phyloP scores from a whole-genome alignment of 53 echinoderm and acorn worm genomes.

The Holothuria leucospilota region DNA sequence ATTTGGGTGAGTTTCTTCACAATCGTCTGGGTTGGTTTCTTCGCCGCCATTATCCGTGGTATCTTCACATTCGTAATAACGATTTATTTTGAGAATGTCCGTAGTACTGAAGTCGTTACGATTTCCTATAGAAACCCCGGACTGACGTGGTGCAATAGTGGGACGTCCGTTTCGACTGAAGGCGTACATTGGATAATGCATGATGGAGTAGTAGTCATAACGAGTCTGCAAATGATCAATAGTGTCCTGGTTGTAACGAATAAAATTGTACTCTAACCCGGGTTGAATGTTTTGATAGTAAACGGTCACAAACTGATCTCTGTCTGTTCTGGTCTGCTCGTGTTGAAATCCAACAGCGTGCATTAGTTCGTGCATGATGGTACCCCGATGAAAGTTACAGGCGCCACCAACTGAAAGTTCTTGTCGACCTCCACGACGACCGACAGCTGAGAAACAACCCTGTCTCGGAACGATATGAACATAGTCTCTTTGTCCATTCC shows the following conservation, averaged over 20 bases:
- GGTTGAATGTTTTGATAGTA: conserved; percentile 72
- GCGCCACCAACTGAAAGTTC: conserved; percentile 70
- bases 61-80: conserved; percentile 73
- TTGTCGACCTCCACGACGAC: conserved; percentile 72
- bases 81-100: conserved; percentile 69
- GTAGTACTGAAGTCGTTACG: conserved; percentile 72
- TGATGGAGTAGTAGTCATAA: conserved; percentile 82
- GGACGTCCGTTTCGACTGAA: conserved; percentile 70
- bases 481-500: conserved; percentile 71
- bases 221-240: conserved; percentile 68
- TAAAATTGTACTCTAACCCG: conserved; percentile 71
- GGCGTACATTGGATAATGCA: conserved; percentile 70
- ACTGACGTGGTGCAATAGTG: conserved; percentile 70
- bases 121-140: conserved; percentile 64
- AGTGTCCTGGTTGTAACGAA: conserved; percentile 57
- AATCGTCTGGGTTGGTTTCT: conserved; percentile 15
- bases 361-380: conserved; percentile 85
- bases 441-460: conserved; percentile 79
- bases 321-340: conserved; percentile 78
- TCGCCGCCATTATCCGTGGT: conserved; percentile 24
- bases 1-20: conserved; percentile 35
- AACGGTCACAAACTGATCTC: conserved; percentile 77
- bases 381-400: conserved; percentile 69
- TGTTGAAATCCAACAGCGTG: conserved; percentile 86
- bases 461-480: conserved; percentile 70